A percentile compares a stretch with the other conserved stretches of the same genome.
These are phyloP conservation scores for Caenorhabditis sulstoni DNA, from an alignment of 2,888 invertebrate genomes.

Conservation along the genomic window DNA sequence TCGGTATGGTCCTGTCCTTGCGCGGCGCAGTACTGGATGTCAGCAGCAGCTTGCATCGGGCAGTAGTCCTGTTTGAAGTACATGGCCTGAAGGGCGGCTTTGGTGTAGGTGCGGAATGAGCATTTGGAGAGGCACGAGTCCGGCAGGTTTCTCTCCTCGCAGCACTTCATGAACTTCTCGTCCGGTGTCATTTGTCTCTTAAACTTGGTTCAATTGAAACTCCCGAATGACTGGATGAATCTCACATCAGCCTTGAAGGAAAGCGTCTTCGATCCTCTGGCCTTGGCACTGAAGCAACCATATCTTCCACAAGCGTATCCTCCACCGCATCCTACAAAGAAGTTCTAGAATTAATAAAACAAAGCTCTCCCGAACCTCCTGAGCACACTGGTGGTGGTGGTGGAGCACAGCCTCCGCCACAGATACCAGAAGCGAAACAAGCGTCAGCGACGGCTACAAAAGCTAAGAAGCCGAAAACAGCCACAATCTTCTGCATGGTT, in stretches of 20 bases:
- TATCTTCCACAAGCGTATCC: slow-evolving; percentile 76
- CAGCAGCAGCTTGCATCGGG: slow-evolving; percentile 79
- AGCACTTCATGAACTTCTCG: slow-evolving; percentile 79
- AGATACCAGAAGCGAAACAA: slow-evolving; percentile 79
- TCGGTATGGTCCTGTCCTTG: slow-evolving; percentile 71
- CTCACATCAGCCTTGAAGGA: slow-evolving; percentile 41
- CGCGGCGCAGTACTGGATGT: slow-evolving; percentile 78
- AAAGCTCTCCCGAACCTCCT: slow-evolving; percentile 19
- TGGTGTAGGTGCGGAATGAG: slow-evolving; percentile 75
- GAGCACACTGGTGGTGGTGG: slow-evolving; percentile 73
- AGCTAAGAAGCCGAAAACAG: slow-evolving; percentile 43
- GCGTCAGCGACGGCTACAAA: slow-evolving; percentile 63
- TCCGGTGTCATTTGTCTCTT: slow-evolving; percentile 71
- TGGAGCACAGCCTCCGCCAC: slow-evolving; percentile 77
- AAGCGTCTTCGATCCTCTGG: slow-evolving; percentile 64
- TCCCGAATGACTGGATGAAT: no score
- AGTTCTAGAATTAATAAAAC: neutral
- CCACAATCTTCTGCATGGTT: slow-evolving; percentile 38
- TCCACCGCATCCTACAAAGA: slow-evolving; percentile 57
- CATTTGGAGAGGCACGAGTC: slow-evolving; percentile 78
- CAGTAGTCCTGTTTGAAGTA: slow-evolving; percentile 79
- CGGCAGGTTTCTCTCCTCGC: slow-evolving; percentile 77
- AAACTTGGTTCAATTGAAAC: neutral
- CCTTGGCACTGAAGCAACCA: slow-evolving; percentile 75
- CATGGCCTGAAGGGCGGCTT: slow-evolving; percentile 78